phyloP scores from a whole-genome alignment of 2,113 vertebrate species.

The Balaenoptera acutorostrata region DNA sequence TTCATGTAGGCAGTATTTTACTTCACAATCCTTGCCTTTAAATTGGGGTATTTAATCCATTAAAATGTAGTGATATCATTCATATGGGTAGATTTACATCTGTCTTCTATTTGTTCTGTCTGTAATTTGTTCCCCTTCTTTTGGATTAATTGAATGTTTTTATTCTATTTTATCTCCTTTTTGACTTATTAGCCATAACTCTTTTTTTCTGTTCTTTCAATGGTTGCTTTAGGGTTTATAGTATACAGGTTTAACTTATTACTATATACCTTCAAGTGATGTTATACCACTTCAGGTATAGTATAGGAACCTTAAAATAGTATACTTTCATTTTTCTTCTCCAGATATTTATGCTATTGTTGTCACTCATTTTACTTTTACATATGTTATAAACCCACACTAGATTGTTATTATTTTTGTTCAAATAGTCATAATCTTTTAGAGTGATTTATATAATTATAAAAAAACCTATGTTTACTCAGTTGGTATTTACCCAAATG shows the following conservation, averaged over 20 bases:
- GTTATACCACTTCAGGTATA: neutral
- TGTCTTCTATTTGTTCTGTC: neutral
- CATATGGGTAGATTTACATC: neutral
- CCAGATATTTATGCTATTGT: neutral
- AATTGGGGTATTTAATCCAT: neutral
- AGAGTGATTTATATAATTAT: neutral
- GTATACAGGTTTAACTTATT: neutral
- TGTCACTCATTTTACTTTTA: neutral
- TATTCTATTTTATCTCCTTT: neutral
- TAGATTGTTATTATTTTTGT: neutral
- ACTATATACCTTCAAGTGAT: neutral
- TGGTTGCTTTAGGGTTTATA: neutral
- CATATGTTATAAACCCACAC: neutral
- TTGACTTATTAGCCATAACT: neutral
- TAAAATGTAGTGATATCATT: neutral
- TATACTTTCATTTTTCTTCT: neutral
- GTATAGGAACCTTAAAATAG: neutral
- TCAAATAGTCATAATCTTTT: neutral
- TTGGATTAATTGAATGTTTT: neutral
- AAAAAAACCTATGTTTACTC: neutral
- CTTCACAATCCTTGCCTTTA: neutral
- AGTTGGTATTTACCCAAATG: neutral
- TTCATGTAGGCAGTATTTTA: neutral
- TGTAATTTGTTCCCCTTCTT: neutral
- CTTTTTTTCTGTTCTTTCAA: neutral